Percentiles rank a stretch among this genome's conserved stretches.
Evolutionary conservation across 2,888 invertebrate species (phyloP).

Genomic region (Linyphia triangularis): DNA sequence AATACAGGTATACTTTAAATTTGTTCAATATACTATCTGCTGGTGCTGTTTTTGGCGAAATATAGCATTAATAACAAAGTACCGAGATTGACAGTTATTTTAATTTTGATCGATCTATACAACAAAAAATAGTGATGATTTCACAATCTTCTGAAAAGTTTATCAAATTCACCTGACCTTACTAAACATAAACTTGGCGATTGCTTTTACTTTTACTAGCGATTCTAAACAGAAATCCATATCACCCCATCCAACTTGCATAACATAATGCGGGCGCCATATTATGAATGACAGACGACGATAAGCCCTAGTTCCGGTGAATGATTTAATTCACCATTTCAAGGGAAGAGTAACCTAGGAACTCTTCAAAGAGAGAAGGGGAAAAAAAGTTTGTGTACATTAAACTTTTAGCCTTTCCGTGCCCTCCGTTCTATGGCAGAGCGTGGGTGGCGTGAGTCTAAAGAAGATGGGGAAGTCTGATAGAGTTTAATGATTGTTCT

Average conservation of each 20-base stretch:
- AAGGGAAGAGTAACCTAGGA: not conserved
- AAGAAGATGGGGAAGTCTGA: slow-evolving; percentile 6
- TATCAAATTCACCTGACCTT: too few species aligned
- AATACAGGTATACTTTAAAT: too few species aligned
- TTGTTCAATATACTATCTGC: too few species aligned
- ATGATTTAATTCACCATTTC: not conserved
- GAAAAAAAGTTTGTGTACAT: not conserved
- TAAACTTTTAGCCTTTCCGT: not conserved
- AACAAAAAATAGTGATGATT: too few species aligned
- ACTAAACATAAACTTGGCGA: too few species aligned
- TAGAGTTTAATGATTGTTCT: slow-evolving; percentile 12
- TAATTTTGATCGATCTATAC: too few species aligned
- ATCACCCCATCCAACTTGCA: not conserved
- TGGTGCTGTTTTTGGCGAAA: too few species aligned
- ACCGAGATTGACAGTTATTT: too few species aligned
- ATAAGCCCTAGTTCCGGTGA: not conserved
- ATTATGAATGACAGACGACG: not conserved
- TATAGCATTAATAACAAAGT: too few species aligned
- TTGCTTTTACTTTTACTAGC: too few species aligned
- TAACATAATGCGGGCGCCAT: slow-evolving; percentile 18
- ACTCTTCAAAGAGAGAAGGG: not conserved
- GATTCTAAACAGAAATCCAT: not conserved
- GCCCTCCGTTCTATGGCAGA: not conserved
- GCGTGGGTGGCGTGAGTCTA: slow-evolving; percentile 13
- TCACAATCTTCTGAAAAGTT: too few species aligned